Evolutionary conservation across 2,113 vertebrate species (phyloP).

Genomic region (Orcinus orca): DNA sequence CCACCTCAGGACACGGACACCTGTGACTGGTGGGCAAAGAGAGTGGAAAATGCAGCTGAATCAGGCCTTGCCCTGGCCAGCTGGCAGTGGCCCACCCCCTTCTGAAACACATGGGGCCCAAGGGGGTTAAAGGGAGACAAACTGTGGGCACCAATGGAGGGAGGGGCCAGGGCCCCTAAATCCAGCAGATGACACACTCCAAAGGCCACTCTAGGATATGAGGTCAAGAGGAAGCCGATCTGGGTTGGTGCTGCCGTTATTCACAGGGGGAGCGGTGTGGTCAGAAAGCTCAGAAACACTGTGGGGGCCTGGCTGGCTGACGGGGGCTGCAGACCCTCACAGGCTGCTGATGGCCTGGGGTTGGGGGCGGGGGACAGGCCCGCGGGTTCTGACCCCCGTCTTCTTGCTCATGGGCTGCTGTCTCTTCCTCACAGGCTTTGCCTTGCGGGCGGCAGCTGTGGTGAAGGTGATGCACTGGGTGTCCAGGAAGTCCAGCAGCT

Average conservation of each 20-base stretch:
- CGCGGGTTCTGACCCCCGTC: conserved; percentile 41
- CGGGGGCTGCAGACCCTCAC: neutral
- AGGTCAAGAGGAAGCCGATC: neutral
- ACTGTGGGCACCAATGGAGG: neutral
- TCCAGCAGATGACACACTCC: neutral
- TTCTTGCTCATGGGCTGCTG: conserved; percentile 60
- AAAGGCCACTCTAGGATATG: neutral
- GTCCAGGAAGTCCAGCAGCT: conserved; percentile 93
- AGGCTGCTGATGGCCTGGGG: neutral
- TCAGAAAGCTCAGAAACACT: neutral
- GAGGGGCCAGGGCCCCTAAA: neutral
- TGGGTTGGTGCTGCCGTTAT: rapidly evolving
- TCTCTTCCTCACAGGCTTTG: conserved; percentile 49
- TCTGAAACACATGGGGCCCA: neutral
- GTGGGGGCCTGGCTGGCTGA: neutral
- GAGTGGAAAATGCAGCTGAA: neutral
- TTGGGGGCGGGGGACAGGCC: neutral
- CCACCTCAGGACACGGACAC: neutral
- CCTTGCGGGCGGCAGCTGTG: conserved; percentile 86
- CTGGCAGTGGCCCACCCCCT: neutral
- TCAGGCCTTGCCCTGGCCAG: neutral
- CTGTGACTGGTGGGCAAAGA: neutral
- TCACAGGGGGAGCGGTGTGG: neutral
- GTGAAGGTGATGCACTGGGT: conserved; percentile 94
- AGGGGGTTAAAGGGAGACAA: neutral